These are phyloP conservation scores for Eugnorisma glareosa DNA, from an alignment of 2,888 invertebrate species.

Conservation along the genomic window DNA sequence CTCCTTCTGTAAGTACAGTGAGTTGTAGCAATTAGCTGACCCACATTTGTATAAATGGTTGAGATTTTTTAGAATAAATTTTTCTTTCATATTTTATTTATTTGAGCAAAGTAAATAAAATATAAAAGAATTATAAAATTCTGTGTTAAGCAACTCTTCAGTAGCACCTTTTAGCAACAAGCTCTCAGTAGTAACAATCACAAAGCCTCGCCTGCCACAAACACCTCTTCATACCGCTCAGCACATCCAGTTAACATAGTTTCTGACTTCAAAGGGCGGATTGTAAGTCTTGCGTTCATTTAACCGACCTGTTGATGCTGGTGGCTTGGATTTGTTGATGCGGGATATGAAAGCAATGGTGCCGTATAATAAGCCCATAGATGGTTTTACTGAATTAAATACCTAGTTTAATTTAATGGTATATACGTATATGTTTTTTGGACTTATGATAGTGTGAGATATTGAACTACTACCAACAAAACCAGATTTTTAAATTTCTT, in stretches of 20 bases:
- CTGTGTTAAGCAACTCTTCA: not conserved
- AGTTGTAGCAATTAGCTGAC: not conserved
- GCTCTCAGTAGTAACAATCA: not conserved
- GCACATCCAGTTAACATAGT: slow-evolving; percentile 24
- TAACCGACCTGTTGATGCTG: slow-evolving; percentile 19
- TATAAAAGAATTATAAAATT: too few relatives aligned
- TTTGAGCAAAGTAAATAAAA: too few relatives aligned
- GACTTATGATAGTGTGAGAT: not conserved
- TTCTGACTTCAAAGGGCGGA: slow-evolving; percentile 36
- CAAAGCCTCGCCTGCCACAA: not conserved
- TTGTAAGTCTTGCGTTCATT: slow-evolving; percentile 54
- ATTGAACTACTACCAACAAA: not conserved
- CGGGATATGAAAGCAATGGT: slow-evolving; percentile 22
- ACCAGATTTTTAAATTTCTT: not conserved
- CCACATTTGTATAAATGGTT: too few relatives aligned
- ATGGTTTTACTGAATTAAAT: not conserved
- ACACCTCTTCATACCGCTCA: not conserved
- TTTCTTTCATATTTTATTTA: too few relatives aligned
- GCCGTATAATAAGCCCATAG: not conserved
- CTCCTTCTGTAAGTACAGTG: not conserved
- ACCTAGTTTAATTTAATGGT: not conserved
- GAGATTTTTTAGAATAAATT: too few relatives aligned
- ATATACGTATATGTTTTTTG: not conserved
- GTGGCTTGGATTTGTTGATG: slow-evolving; percentile 19
- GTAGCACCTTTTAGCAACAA: not conserved